Percentiles rank a stretch among this genome's conserved stretches.
Evolutionary conservation across 2,888 invertebrate genomes (phyloP).

Genomic region (Nomada ruficornis): DNA sequence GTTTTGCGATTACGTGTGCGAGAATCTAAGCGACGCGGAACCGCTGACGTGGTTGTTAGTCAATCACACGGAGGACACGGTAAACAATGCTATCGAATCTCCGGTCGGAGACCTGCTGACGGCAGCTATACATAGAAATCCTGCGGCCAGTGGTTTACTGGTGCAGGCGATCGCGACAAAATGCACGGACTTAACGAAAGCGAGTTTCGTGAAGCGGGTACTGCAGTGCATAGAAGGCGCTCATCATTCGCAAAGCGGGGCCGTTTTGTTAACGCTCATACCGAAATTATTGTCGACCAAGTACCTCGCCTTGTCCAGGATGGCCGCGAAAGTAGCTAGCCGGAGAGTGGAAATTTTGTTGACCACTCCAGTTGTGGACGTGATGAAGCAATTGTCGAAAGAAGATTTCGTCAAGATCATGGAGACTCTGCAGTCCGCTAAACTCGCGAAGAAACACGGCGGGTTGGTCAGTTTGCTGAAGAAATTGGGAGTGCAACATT

Average conservation of each 20-base stretch:
- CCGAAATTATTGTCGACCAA: slow-evolving; percentile 89
- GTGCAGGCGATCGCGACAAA: slow-evolving; percentile 90
- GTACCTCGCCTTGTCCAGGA: slow-evolving; percentile 88
- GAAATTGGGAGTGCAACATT: slow-evolving; percentile 87
- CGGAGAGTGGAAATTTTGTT: slow-evolving; percentile 89
- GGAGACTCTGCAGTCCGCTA: slow-evolving; percentile 86
- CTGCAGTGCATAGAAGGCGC: slow-evolving; percentile 89
- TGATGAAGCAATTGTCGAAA: slow-evolving; percentile 88
- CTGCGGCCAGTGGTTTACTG: slow-evolving; percentile 89
- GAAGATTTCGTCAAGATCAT: slow-evolving; percentile 89
- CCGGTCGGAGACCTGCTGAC: slow-evolving; percentile 88
- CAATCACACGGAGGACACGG: slow-evolving; percentile 89
- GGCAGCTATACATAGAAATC: slow-evolving; percentile 87
- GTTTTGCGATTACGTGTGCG: slow-evolving; percentile 91
- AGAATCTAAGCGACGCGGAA: slow-evolving; percentile 90
- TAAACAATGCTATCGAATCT: slow-evolving; percentile 87
- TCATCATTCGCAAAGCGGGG: slow-evolving; percentile 90
- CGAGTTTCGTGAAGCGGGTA: slow-evolving; percentile 89
- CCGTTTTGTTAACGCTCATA: slow-evolving; percentile 87
- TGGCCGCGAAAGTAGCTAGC: slow-evolving; percentile 90
- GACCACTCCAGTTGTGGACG: slow-evolving; percentile 87
- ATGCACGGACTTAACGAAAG: slow-evolving; percentile 86
- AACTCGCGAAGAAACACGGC: slow-evolving; percentile 87
- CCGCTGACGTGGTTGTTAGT: slow-evolving; percentile 92
- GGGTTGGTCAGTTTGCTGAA: slow-evolving; percentile 87